A percentile compares a stretch with the other conserved stretches of the same genome.
These are phyloP conservation scores for Saimiri boliviensis DNA, from an alignment of 2,113 vertebrate genomes.

Conservation along the genomic window DNA sequence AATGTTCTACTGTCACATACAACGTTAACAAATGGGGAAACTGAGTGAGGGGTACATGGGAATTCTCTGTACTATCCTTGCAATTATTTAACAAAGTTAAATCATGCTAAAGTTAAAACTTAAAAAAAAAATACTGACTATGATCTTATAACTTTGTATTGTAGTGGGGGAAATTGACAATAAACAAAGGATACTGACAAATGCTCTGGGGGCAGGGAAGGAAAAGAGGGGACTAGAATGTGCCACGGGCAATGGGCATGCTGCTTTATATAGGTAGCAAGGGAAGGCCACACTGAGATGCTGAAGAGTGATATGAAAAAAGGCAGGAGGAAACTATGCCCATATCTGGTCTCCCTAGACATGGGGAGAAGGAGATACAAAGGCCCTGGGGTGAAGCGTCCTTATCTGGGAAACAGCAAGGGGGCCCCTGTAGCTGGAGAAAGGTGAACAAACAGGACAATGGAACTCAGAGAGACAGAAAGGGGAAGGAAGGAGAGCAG, in stretches of 20 bases:
- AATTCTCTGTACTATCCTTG: background rate
- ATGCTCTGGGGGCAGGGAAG: background rate
- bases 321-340: background rate
- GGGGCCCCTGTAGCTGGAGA: background rate
- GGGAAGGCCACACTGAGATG: background rate
- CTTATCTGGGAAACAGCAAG: background rate
- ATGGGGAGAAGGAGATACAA: background rate
- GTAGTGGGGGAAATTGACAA: background rate
- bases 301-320: background rate
- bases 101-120: too few species aligned
- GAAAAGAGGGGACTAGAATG: background rate
- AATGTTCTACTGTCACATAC: background rate
- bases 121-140: background rate
- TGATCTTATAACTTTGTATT: background rate
- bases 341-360: background rate
- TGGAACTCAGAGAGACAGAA: background rate
- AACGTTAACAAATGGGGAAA: background rate
- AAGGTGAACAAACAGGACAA: background rate
- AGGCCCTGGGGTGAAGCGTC: background rate
- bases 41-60: too few species aligned
- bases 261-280: background rate
- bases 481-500: background rate
- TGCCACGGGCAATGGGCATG: rapidly evolving
- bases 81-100: background rate
- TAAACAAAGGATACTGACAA: background rate